Conservation (phyloP, 2,888 invertebrate species). For the Pherbina coryleti region DNA sequence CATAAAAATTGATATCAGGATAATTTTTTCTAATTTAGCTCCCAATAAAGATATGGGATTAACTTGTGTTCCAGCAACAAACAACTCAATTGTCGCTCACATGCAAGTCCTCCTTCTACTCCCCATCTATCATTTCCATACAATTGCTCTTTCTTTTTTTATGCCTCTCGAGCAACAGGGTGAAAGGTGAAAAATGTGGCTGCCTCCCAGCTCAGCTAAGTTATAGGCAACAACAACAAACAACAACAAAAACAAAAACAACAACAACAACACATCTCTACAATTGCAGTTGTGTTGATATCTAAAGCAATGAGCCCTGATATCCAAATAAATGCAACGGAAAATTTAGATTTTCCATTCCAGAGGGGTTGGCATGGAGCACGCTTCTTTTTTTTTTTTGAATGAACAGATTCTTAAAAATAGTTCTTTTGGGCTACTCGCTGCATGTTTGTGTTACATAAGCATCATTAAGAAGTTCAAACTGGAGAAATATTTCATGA, state of each 20-base stretch:
- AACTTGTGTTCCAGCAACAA: too few species aligned
- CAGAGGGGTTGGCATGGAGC: too few species aligned
- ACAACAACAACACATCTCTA: background rate
- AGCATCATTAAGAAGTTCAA: background rate
- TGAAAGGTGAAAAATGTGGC: background rate
- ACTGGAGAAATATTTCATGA: background rate
- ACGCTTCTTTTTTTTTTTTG: too few species aligned
- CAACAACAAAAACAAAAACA: too few species aligned
- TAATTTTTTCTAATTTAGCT: too few species aligned
- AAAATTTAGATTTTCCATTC: background rate
- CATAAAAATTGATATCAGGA: too few species aligned
- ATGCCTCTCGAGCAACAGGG: background rate
- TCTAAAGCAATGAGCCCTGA: background rate
- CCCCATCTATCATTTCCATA: background rate
- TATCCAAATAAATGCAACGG: constrained; percentile 2
- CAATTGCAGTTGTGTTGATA: constrained; percentile 1
- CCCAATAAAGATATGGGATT: too few species aligned
- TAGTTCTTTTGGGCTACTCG: too few species aligned
- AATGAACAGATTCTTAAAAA: too few species aligned
- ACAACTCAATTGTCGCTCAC: too few species aligned
- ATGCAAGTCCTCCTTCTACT: background rate
- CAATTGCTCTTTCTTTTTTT: background rate
- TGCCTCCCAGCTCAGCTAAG: background rate
- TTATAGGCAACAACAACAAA: background rate
- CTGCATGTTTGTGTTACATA: background rate